Base-by-base conservation (phyloP, 2,113 vertebrate species). In the Lophochroa leadbeateri region DNA sequence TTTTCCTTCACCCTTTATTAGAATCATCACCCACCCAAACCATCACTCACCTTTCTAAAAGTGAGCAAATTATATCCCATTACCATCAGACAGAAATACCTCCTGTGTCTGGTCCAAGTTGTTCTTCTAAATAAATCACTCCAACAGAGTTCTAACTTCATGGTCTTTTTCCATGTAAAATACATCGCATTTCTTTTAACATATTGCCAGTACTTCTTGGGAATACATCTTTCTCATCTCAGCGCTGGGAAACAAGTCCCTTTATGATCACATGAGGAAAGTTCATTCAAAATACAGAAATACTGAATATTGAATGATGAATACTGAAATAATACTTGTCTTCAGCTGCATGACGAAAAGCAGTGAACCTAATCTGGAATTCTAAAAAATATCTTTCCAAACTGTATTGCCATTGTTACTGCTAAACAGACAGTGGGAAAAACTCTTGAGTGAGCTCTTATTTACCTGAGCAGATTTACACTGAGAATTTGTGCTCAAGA, bases 201-300 rank as follows among this genome's bases (percentile, higher is more conserved):
- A 58, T 92, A 90, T 50, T 90, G 50, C 68, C 37, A 28, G 85
- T 35, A 70, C 47, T 92, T 92, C 88, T 94, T 67, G 60, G 58
- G 58, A 71, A 77, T 88, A 86, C 4, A 1, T 95, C 49, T 90
- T 82, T 93, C 82, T 70, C 1, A 0, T 87, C 53, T 94, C 77
- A 90, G 82, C 4, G 0, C 75, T 92, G 82, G 64, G 75, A 95
- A 90, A 90, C 28, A 86, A 82, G 58, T 95, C 90, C 53, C 84
- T 90, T 95, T 94, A 93, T 92, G 92, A 93, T 88, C 55, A 80
- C 93, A 94, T 67, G 71, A 95, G 82, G 68, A 97, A 95, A 68
- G 92, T 74, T 92, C 82, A 96, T 93, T 96, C 71, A 55, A 91
- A 88, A 92, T 64, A 67, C 67, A 94, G 86, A 86, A 94, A 86